Conservation (phyloP, 2,888 invertebrate genomes). For the Salpingus planirostris region DNA sequence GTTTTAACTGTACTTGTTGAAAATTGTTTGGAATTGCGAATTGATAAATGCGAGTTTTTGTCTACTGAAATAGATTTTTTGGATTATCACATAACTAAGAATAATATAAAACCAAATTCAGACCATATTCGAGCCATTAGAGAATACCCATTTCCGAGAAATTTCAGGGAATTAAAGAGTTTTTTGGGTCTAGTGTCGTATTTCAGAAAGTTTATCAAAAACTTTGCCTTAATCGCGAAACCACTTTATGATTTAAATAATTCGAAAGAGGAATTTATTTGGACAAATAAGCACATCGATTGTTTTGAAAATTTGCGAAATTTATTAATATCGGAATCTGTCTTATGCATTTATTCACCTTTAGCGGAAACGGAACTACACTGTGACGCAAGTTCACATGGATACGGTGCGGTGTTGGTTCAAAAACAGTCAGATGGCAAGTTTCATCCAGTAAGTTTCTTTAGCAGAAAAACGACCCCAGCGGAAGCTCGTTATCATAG, state of each 20-base stretch:
- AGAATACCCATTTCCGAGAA: constrained; percentile 1
- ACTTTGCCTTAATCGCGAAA: constrained; percentile 1
- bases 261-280: background rate
- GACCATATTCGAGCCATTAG: background rate
- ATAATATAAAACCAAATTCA: background rate
- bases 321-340: background rate
- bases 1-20: constrained; percentile 1
- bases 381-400: constrained; percentile 1
- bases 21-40: background rate
- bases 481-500: background rate
- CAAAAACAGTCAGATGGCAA: constrained; percentile 1
- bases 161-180: constrained; percentile 1
- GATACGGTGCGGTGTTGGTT: constrained; percentile 2
- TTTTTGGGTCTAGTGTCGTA: constrained; percentile 3
- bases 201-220: constrained; percentile 3
- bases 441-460: constrained; percentile 2
- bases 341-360: constrained; percentile 1
- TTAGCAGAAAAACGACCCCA: background rate
- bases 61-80: constrained; percentile 1
- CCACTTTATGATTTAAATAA: background rate
- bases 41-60: constrained; percentile 2
- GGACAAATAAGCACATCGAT: background rate
- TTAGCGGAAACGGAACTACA: constrained; percentile 2
- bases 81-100: constrained; percentile 1
- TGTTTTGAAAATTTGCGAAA: background rate